Conservation (phyloP, 2,888 invertebrate genomes). For the Chamaedrilus cognettii region DNA sequence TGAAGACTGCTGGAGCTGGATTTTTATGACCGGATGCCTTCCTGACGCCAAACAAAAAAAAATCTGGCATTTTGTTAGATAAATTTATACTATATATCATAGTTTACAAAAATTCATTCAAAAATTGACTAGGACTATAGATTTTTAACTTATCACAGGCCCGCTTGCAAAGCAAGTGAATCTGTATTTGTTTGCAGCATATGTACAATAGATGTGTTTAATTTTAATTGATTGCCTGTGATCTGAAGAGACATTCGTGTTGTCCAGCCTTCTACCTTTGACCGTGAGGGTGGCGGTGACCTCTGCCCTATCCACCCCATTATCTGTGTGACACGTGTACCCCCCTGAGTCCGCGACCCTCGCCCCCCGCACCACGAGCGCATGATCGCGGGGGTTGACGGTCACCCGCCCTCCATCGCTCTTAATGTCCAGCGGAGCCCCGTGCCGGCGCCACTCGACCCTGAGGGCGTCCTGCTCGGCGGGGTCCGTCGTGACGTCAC, state of each 20-base stretch:
- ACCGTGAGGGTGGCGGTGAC: slow-evolving; percentile 81
- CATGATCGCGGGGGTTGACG: neutral
- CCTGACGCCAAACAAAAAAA: too few species aligned
- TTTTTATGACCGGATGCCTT: too few species aligned
- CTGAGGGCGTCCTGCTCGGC: slow-evolving; percentile 61
- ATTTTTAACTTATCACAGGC: too few species aligned
- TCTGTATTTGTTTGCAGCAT: too few species aligned
- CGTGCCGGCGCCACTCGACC: slow-evolving; percentile 84
- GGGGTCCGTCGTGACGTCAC: slow-evolving; percentile 48
- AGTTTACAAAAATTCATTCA: neutral
- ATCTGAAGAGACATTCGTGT: neutral
- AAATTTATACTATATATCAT: too few species aligned
- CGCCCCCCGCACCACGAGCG: slow-evolving; percentile 15
- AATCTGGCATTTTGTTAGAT: too few species aligned
- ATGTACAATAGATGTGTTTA: too few species aligned
- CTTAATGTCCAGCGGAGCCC: slow-evolving; percentile 45
- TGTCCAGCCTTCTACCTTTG: slow-evolving; percentile 67
- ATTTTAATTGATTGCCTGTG: too few species aligned
- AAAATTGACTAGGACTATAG: too few species aligned
- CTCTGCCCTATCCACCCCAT: slow-evolving; percentile 83
- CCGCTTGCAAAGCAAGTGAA: too few species aligned
- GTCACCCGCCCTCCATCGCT: neutral
- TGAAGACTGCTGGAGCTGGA: too few species aligned
- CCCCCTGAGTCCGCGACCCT: slow-evolving; percentile 80
- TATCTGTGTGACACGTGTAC: slow-evolving; percentile 92